These are phyloP conservation scores for Nasonia oneida DNA, from an alignment of 2,888 invertebrate genomes.

Conservation along the genomic window DNA sequence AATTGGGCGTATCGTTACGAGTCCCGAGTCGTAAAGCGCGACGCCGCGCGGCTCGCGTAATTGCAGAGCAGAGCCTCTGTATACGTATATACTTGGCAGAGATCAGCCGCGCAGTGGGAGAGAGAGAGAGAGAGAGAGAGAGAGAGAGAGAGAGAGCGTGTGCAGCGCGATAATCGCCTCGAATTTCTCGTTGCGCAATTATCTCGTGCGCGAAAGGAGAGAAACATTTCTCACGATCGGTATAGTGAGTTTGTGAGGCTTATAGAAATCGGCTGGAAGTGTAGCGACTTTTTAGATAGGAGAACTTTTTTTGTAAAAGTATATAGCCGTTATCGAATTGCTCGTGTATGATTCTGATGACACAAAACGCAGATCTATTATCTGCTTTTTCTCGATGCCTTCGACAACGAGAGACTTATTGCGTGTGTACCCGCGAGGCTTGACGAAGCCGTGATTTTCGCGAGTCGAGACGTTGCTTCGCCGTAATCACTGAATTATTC, in stretches of 20 bases:
- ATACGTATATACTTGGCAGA: neutral
- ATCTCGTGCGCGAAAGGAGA: constrained; percentile 15
- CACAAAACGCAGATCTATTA: neutral
- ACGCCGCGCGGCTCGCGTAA: neutral
- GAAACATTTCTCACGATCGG: constrained; percentile 22
- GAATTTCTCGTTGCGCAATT: constrained; percentile 52
- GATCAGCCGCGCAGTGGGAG: neutral
- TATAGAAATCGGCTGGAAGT: neutral
- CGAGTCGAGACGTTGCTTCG: neutral
- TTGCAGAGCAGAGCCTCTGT: constrained; percentile 1
- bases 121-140: neutral
- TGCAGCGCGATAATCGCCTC: constrained; percentile 23
- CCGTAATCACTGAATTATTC: constrained; percentile 28
- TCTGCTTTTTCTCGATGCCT: neutral
- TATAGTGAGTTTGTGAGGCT: neutral
- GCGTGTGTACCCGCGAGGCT: neutral
- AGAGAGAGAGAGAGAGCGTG: neutral
- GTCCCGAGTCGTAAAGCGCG: neutral
- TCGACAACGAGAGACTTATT: neutral
- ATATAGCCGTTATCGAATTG: too few species aligned
- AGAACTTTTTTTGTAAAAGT: neutral
- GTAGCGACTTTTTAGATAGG: neutral
- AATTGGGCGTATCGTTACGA: constrained; percentile 7
- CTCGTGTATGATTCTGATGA: neutral
- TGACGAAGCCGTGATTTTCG: neutral